A percentile compares a stretch with the other conserved stretches of the same genome.
phyloP scores from a whole-genome alignment of 2,113 vertebrate genomes.

The Felis catus region DNA sequence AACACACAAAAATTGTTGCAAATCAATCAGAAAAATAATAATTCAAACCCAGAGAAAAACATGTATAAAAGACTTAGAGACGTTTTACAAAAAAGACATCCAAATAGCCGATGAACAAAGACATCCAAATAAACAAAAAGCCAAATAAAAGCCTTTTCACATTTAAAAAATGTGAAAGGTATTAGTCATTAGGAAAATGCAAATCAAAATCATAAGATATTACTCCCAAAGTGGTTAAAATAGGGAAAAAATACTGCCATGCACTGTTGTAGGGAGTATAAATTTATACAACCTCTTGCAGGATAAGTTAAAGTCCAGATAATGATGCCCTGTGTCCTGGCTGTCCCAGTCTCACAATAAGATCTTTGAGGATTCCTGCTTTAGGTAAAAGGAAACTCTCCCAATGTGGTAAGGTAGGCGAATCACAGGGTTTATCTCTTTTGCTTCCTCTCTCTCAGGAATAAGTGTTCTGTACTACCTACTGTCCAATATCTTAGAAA shows the following conservation, averaged over 20 bases:
- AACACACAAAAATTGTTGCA: background rate
- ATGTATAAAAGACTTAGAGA: background rate
- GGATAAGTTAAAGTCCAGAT: background rate
- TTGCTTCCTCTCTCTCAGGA: background rate
- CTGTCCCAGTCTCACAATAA: background rate
- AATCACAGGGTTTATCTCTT: background rate
- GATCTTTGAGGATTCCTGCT: background rate
- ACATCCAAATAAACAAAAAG: no score
- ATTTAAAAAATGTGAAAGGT: background rate
- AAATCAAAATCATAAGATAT: background rate
- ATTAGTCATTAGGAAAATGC: background rate
- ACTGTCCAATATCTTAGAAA: background rate
- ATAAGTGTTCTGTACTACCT: background rate
- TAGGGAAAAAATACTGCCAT: background rate
- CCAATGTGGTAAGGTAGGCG: rapidly evolving
- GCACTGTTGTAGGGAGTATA: background rate
- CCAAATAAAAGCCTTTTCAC: background rate
- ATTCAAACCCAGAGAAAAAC: background rate
- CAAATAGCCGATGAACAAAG: background rate
- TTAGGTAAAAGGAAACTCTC: background rate
- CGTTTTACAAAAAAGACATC: background rate
- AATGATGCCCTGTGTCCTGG: no score
- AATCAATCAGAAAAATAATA: background rate
- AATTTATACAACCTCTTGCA: background rate
- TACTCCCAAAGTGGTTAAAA: background rate